A percentile compares a stretch with the other conserved stretches of the same genome.
Evolutionary conservation across 2,888 invertebrate species (phyloP).

Genomic region (Hypselothyrea guttata): DNA sequence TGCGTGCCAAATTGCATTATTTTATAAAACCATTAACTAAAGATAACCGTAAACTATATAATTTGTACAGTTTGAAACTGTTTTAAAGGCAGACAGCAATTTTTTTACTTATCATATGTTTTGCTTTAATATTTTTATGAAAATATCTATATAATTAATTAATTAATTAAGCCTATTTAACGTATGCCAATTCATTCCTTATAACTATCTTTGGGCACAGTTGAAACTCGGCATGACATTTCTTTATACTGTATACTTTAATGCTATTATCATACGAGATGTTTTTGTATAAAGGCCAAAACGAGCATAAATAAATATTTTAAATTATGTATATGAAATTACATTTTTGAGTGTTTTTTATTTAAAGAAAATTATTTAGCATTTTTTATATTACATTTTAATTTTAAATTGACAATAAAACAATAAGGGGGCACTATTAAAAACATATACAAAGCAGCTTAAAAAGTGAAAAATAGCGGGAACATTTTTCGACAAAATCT

Average conservation of each 20-base stretch:
- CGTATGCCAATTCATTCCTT: neutral
- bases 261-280: slow-evolving; percentile 8
- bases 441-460: no score
- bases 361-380: no score
- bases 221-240: slow-evolving; percentile 11
- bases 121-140: slow-evolving; percentile 61
- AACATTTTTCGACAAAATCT: no score
- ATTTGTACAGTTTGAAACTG: slow-evolving; percentile 70
- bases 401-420: no score
- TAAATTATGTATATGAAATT: slow-evolving; percentile 47
- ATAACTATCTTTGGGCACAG: neutral
- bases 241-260: slow-evolving; percentile 9
- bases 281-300: slow-evolving; percentile 61
- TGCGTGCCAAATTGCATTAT: slow-evolving; percentile 65
- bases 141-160: slow-evolving; percentile 34
- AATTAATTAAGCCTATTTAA: slow-evolving; percentile 17
- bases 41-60: neutral
- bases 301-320: slow-evolving; percentile 53
- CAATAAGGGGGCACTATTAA: no score
- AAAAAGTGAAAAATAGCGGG: no score
- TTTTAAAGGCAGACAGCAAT: slow-evolving; percentile 23
- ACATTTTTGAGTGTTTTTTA: slow-evolving; percentile 2
- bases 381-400: no score
- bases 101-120: slow-evolving; percentile 19
- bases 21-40: slow-evolving; percentile 3